These are phyloP conservation scores for Pituophis catenifer DNA, from an alignment of 2,113 vertebrate species.

Conservation along the genomic window DNA sequence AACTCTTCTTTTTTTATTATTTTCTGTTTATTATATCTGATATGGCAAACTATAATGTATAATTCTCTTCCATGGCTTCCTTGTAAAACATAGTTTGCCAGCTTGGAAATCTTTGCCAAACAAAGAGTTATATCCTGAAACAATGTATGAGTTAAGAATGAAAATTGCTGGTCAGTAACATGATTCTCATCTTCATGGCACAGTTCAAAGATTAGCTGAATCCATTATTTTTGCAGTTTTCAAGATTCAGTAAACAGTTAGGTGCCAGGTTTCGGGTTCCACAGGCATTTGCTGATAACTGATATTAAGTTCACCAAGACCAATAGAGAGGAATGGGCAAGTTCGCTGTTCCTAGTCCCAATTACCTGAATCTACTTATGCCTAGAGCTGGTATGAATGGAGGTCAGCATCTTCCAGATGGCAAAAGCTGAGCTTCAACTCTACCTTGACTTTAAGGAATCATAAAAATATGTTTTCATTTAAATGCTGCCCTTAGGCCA, in stretches of 20 bases:
- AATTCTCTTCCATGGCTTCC: background rate
- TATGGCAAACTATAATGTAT: background rate
- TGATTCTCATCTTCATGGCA: background rate
- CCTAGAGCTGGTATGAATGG: background rate
- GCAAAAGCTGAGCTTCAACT: background rate
- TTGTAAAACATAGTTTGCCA: background rate
- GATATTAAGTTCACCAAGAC: background rate
- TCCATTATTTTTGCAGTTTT: background rate
- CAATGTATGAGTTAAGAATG: background rate
- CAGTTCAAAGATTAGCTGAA: background rate
- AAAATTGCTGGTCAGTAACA: background rate
- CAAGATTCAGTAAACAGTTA: background rate
- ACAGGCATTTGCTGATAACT: background rate
- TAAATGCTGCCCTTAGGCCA: constrained; percentile 76
- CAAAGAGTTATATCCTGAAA: background rate
- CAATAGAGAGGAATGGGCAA: background rate
- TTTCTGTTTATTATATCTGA: background rate
- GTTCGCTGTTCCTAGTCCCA: background rate
- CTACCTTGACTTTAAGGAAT: background rate
- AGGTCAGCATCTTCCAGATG: background rate
- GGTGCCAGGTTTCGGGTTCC: background rate
- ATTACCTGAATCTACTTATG: background rate
- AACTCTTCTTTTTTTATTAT: background rate
- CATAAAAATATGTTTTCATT: background rate
- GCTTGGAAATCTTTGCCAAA: background rate